Conservation (phyloP, 2,888 invertebrate genomes). For the Dicyrtomina minuta region DNA sequence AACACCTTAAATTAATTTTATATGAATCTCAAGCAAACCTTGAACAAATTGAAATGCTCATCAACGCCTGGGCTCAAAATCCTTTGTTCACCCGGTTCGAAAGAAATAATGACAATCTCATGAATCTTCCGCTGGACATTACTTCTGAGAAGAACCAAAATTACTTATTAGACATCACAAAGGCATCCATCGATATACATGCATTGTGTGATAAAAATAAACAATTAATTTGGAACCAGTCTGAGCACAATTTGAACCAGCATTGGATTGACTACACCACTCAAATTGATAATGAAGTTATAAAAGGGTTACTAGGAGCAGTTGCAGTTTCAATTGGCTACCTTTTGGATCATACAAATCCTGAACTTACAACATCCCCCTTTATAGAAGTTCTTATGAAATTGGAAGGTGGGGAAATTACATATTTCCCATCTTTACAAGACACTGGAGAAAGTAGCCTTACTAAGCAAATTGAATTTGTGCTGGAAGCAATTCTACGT, state of each 20-base stretch:
- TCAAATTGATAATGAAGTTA: conserved; percentile 81
- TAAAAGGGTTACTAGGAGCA: conserved; percentile 77
- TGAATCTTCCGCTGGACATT: conserved; percentile 76
- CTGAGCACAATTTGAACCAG: conserved; percentile 61
- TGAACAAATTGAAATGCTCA: conserved; percentile 72
- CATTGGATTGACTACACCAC: conserved; percentile 82
- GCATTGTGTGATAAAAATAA: conserved; percentile 76
- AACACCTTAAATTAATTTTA: conserved; percentile 76
- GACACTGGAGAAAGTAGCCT: conserved; percentile 75
- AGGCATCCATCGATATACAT: conserved; percentile 72
- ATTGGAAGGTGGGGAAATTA: no score
- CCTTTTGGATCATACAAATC: conserved; percentile 88
- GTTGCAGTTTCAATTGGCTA: conserved; percentile 85
- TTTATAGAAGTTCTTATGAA: conserved; percentile 84
- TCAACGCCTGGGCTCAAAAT: conserved; percentile 77
- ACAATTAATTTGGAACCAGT: conserved; percentile 75
- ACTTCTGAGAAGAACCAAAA: conserved; percentile 52
- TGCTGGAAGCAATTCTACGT: conserved; percentile 78
- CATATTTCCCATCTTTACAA: no score
- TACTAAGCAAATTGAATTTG: conserved; percentile 70
- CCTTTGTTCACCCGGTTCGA: conserved; percentile 90
- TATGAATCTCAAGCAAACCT: conserved; percentile 83
- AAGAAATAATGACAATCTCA: conserved; percentile 76
- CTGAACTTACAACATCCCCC: conserved; percentile 72
- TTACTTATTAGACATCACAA: conserved; percentile 71